Percentiles rank a stretch among this genome's conserved stretches.
Evolutionary conservation across 2,888 invertebrate species (phyloP).

Genomic region (Acanthosoma haemorrhoidale): DNA sequence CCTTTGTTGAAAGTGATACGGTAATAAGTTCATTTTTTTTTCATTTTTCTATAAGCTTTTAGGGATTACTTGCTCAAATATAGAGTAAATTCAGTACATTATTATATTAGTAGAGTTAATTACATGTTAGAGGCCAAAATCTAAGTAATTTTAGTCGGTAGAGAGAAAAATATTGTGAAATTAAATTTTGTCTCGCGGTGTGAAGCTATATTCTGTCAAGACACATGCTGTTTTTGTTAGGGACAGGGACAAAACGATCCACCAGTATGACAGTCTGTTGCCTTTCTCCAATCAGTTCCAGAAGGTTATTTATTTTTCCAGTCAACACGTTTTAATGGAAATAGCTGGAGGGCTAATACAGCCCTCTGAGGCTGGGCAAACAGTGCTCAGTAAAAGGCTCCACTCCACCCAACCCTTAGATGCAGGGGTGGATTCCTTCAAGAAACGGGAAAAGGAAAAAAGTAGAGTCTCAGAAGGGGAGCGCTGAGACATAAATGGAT

Average conservation of each 20-base stretch:
- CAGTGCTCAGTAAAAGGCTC: not conserved
- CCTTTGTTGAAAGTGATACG: too few species aligned
- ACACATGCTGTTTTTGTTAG: not conserved
- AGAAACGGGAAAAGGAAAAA: not conserved
- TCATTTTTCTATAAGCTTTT: too few species aligned
- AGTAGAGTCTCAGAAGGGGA: not conserved
- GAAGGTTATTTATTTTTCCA: slow-evolving; percentile 3
- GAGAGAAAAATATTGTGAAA: too few species aligned
- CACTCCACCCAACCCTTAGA: not conserved
- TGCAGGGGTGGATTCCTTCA: slow-evolving; percentile 1
- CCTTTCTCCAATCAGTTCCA: not conserved
- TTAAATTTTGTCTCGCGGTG: too few species aligned
- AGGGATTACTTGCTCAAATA: too few species aligned
- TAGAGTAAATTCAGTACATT: too few species aligned
- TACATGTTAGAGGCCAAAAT: too few species aligned
- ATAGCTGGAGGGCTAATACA: slow-evolving; percentile 13
- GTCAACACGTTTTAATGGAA: slow-evolving; percentile 26
- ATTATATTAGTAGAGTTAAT: too few species aligned
- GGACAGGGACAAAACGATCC: not conserved
- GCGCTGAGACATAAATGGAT: too few species aligned
- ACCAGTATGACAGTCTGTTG: not conserved
- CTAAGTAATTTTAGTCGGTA: too few species aligned
- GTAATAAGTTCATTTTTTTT: too few species aligned
- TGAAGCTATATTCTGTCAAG: not conserved
- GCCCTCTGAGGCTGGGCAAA: not conserved